Percentiles rank a stretch among this genome's conserved stretches.
Evolutionary conservation across 2,888 invertebrate species (phyloP).

Genomic region (Epirrita christyi): DNA sequence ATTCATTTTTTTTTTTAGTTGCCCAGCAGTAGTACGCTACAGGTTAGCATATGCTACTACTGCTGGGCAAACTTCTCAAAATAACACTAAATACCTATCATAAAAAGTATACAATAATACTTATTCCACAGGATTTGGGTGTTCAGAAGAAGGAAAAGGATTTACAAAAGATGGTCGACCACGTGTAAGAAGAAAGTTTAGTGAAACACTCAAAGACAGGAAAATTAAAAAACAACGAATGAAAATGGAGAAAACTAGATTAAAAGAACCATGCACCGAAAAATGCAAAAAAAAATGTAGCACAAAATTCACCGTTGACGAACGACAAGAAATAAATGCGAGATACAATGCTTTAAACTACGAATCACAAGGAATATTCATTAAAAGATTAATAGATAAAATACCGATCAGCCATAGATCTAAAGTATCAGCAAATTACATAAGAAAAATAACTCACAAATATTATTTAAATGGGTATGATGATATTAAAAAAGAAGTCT

Average conservation of each 20-base stretch:
- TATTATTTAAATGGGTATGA: not conserved
- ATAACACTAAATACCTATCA: too few species aligned
- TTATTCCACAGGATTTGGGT: not conserved
- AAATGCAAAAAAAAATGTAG: constrained; percentile 10
- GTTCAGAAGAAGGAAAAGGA: not conserved
- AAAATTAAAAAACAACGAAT: not conserved
- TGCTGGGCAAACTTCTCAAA: too few species aligned
- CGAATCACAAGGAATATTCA: constrained; percentile 8
- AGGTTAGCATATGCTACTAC: too few species aligned
- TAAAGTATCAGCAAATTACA: not conserved
- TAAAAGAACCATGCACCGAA: constrained; percentile 12
- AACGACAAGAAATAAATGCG: constrained; percentile 9
- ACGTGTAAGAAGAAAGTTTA: constrained; percentile 10
- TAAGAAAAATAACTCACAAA: constrained; percentile 3
- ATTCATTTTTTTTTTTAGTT: too few species aligned
- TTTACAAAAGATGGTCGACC: constrained; percentile 7
- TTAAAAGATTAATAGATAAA: constrained; percentile 5
- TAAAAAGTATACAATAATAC: too few species aligned
- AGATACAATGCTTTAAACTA: not conserved
- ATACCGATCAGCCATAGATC: not conserved
- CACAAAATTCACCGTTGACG: constrained; percentile 6
- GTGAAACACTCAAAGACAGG: constrained; percentile 3
- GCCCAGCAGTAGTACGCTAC: too few species aligned
- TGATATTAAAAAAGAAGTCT: constrained; percentile 12
- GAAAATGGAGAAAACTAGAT: constrained; percentile 1